Evolutionary conservation across 2,888 invertebrate genomes (phyloP), one percentile per base, ranked within the genome.

Genomic region (Spialia ferax): DNA sequence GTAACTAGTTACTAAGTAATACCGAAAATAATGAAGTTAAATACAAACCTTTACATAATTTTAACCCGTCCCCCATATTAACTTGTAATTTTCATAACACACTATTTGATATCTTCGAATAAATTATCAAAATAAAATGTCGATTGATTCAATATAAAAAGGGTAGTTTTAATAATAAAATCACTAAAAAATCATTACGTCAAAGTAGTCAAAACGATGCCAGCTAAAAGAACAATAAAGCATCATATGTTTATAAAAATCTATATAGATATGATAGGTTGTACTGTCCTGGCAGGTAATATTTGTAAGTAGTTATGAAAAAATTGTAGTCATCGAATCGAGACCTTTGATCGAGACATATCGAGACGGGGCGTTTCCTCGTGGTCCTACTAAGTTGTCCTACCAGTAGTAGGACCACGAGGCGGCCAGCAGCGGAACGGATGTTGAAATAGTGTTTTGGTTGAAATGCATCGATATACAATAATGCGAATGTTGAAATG

Each of bases 121-220:
- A 76, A 80, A 85, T 83, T 86, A 85, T 59, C 80, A 81, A 82
- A 82, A 81, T 81, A 82, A 84, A 82, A 77, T 79, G 79, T 82
- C 77, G 78, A 80, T 77, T 83, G 82, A 79, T 83, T 42, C 81
- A 87, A 86, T 88, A 86, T 85, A 88, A 89, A 90, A 89, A 86
- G 81, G 81, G 78, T 80, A 74, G 76, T 81, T 66, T 71, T 76
- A 83, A 75, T 83, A 82, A 80, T 83, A 89, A 91, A 89, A 84
- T 75, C 86, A 87, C 86, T 88, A 89, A 81, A 91, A 93, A 91
- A 89, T 85, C 90, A 91, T 91, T 84, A 88, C 90, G 90, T 91
- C 88, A 90, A 89, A 82, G 78, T 82, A 89, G 92, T 88, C 91
- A 91, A 86, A 89, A 87, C 80, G 82, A 79, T 80, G 84, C 74